Evolutionary conservation across 2,888 invertebrate species (phyloP), one percentile per base, ranked within the genome.

Genomic region (Drosophila buzzatii): DNA sequence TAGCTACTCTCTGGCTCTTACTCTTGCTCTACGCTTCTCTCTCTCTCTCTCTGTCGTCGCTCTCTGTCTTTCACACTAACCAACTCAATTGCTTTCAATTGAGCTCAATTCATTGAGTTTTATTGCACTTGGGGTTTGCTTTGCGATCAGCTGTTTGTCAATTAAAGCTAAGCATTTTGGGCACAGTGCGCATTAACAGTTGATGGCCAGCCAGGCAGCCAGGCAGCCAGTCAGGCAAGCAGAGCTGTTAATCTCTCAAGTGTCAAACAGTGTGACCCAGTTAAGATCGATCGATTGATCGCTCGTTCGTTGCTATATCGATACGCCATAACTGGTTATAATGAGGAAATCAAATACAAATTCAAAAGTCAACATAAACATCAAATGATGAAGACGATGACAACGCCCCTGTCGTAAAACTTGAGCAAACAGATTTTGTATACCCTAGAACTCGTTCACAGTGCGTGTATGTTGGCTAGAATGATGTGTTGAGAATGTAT

Each of bases 61-160:
- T 53, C 18, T 20, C 20, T 53, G 1, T 33, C 44, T 14, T 37
- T 27, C 23, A 42, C 23, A 3, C 14, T 47, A 18, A 55, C 35
- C 55, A 31, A 41, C 76, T 69, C 84, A 91, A 90, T 90, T 90
- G 84, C 84, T 69, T 84, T 78, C 89, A 91, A 91, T 91, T 91
- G 83, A 86, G 85, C 89, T 80, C 81, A 90, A 91, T 91, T 85
- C 82, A 78, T 69, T 76, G 68, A 71, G 62, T 76, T 68, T 89
- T 84, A 89, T 90, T 90, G 88, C 91, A 90, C 89, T 91, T 84
- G 51, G 14, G n/a, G 27, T 9, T 14, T 16, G 86, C 81, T 69
- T 75, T 70, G 79, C 57, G 69, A 73, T 68, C 73, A 81, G 82
- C 70, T 76, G 70, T 53, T 57, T 44, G 41, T 62, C 63, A 23